Evolutionary conservation across 1,140 invertebrate genomes (phyloP), one percentile per base, ranked within the genome.

Genomic region (Papilio glaucus): DNA sequence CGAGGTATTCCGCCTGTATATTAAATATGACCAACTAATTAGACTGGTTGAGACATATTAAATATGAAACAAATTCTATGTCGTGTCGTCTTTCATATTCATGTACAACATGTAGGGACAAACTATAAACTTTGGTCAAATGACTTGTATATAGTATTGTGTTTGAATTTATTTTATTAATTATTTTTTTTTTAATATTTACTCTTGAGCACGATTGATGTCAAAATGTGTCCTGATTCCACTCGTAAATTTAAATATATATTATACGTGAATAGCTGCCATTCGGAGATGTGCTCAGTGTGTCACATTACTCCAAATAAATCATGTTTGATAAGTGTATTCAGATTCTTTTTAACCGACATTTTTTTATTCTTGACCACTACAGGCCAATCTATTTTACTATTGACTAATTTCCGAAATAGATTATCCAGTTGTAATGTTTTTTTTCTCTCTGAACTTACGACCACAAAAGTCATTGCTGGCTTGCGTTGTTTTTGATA

Each of bases 1-100:
- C 81, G 74, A n/a, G 82, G 80, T 74, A 69, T 79, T 82, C 87
- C 87, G 86, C 85, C 85, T 90, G 81, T 79, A 77, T 83, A 72
- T 75, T 77, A 2, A 72, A 76, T 67, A 83, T 78, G 82, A 86
- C 83, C 81, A 86, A 85, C 71, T 73, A n/a, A 75, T 86, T 88
- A 85, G 84, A 88, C 85, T 84, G 84, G 83, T 84, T 83, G 77
- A 80, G 67, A 83, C 76, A 82, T 80, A 82, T 77, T 76, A 74
- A 79, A 75, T 72, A 73, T 57, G 77, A 69, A 78, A 74, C 60
- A 57, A 74, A 71, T 75, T 77, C 49, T 77, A 78, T 81, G 79
- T 76, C 74, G 71, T 15, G 84, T 83, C 82, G 79, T 84, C 81
- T 86, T 84, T 79, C 73, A 72, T 77, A 74, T 65, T 65, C 53